Base-by-base conservation (phyloP, 2,888 invertebrate species). In the Thecophora atra region DNA sequence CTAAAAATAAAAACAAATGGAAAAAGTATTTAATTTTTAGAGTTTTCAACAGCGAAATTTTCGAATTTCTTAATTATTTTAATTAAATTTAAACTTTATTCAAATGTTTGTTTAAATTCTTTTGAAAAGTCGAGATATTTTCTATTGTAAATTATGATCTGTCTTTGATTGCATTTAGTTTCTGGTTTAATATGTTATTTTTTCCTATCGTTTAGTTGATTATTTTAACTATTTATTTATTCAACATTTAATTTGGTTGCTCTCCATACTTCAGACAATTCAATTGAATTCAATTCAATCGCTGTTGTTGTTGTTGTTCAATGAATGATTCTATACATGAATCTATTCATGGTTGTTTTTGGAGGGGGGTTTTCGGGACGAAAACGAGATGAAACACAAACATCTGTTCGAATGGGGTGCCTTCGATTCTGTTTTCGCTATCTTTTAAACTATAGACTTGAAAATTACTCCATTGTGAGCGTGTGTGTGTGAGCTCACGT, bases 201-300 rank as follows among this genome's bases (percentile, higher is more conserved):
- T 26, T 21, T 26, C 56, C n/a, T 56, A n/a, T 21, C 21, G 26
- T 19, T 56, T 56, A 52, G n/a, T 56, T 56, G 21, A 13, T 56
- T 5, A 56, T 56, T 56, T 56, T 24, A 24, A 30, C 17, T 28
- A n/a, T 17, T 60, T 28, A 26, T n/a, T 56, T 60, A 26, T 30
- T 60, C 26, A 26, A 60, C 28, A 17, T 15, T 60, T 60, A 60
- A 60, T 60, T 60, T 60, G 13, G 26, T 28, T n/a, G n/a, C n/a
- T 60, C 26, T 60, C 60, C 11, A 30, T 56, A 24, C 11, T 30
- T 60, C 17, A n/a, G 4, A 26, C 30, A 11, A 56, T 60, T 28
- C 28, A 28, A 17, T n/a, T n/a, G n/a, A n/a, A n/a, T 60, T 60
- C 26, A 60, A 56, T 56, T 56, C 21, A 56, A 24, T 21, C 21